Conservation (phyloP, 1,140 invertebrate species). For the Holcopasites calliopsidis region DNA sequence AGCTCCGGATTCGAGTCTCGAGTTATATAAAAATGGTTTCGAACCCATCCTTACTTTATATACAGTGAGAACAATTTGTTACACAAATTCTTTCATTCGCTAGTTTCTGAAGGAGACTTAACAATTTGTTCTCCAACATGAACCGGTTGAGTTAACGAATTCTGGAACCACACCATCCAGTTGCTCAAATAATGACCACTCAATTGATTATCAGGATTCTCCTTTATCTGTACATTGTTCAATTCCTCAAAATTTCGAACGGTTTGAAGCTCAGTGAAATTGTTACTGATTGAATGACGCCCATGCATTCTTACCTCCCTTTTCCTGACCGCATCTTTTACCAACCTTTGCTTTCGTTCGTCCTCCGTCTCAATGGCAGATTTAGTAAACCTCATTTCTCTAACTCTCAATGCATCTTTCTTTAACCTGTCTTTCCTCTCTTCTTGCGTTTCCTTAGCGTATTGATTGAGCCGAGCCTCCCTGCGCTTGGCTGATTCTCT, state of each 20-base stretch:
- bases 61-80: conserved; percentile 13
- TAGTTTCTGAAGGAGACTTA: conserved; percentile 49
- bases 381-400: conserved; percentile 71
- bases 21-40: too few relatives aligned
- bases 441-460: conserved; percentile 69
- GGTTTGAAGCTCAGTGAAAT: conserved; percentile 65
- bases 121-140: conserved; percentile 52
- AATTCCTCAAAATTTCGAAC: conserved; percentile 66
- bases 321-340: conserved; percentile 70
- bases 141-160: conserved; percentile 60
- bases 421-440: conserved; percentile 67
- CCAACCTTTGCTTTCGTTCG: conserved; percentile 67
- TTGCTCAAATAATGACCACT: conserved; percentile 68
- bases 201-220: conserved; percentile 63
- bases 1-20: too few relatives aligned
- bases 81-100: conserved; percentile 38
- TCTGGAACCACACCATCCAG: conserved; percentile 73
- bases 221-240: conserved; percentile 63
- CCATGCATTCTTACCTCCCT: conserved; percentile 69
- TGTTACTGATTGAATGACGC: conserved; percentile 50
- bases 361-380: conserved; percentile 71
- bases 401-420: conserved; percentile 68
- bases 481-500: conserved; percentile 68
- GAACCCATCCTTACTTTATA: background rate
- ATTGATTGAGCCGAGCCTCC: conserved; percentile 68